Evolutionary conservation across 2,888 invertebrate species (phyloP).

Genomic region (Eilema depressum): DNA sequence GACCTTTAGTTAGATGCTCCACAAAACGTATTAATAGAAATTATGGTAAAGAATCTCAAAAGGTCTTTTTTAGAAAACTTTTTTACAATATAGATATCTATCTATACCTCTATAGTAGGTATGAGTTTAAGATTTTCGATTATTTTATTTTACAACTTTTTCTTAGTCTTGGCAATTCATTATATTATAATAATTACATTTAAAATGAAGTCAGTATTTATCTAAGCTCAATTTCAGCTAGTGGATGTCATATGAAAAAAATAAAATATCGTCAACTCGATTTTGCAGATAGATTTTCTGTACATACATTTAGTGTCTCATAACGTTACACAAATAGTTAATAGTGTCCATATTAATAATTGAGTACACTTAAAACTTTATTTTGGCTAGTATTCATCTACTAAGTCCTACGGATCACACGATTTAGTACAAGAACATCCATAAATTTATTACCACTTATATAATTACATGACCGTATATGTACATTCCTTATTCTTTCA

Average conservation of each 20-base stretch:
- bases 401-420: conserved; percentile 77
- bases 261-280: neutral
- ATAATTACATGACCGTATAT: conserved; percentile 62
- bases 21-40: conserved; percentile 17
- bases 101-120: conserved; percentile 25
- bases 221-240: conserved; percentile 48
- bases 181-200: conserved; percentile 28
- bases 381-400: conserved; percentile 64
- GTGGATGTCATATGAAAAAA: neutral
- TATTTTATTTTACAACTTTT: conserved; percentile 39
- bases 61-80: conserved; percentile 42
- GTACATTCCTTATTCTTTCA: conserved; percentile 54
- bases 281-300: conserved; percentile 8
- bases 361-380: conserved; percentile 31
- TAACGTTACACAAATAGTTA: neutral
- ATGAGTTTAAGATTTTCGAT: conserved; percentile 36
- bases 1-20: conserved; percentile 38
- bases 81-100: conserved; percentile 35
- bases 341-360: conserved; percentile 17
- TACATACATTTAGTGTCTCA: neutral
- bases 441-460: conserved; percentile 56
- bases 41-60: conserved; percentile 34
- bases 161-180: conserved; percentile 42
- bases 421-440: conserved; percentile 72
- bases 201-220: conserved; percentile 28